Conservation (phyloP, 2,113 vertebrate species). For the Mormyrus lacerda region DNA sequence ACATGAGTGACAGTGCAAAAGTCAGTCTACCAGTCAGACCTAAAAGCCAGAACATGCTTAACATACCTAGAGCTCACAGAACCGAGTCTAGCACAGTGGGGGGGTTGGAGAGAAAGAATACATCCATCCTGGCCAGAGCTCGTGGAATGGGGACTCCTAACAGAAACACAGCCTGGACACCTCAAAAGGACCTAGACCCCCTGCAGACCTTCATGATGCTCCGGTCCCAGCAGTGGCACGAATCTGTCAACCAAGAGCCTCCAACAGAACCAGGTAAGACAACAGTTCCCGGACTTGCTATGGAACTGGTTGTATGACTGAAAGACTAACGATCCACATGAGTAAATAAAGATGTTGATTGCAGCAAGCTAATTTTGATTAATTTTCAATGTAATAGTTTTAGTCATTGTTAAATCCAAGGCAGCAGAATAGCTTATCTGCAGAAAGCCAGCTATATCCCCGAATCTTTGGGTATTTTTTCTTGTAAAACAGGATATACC, state of each 20-base stretch:
- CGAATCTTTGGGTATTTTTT: background rate
- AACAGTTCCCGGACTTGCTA: background rate
- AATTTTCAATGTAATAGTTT: background rate
- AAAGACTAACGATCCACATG: background rate
- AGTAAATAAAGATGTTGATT: background rate
- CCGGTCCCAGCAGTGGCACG: background rate
- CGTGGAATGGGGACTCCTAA: background rate
- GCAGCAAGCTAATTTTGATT: background rate
- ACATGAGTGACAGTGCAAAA: background rate
- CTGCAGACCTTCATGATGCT: slow-evolving; percentile 7
- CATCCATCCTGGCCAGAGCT: background rate
- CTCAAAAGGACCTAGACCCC: slow-evolving; percentile 1
- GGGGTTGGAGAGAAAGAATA: background rate
- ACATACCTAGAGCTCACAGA: background rate
- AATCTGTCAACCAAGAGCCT: background rate
- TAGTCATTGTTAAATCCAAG: background rate
- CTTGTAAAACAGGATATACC: background rate
- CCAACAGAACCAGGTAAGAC: background rate
- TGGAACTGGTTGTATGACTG: background rate
- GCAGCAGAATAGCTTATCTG: background rate
- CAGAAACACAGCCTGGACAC: background rate
- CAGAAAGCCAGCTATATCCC: background rate
- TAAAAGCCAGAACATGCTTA: background rate
- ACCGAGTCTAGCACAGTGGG: background rate
- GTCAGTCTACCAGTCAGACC: background rate